Conservation (phyloP, 2,113 vertebrate species). For the Ophthalmolycus amberensis region DNA sequence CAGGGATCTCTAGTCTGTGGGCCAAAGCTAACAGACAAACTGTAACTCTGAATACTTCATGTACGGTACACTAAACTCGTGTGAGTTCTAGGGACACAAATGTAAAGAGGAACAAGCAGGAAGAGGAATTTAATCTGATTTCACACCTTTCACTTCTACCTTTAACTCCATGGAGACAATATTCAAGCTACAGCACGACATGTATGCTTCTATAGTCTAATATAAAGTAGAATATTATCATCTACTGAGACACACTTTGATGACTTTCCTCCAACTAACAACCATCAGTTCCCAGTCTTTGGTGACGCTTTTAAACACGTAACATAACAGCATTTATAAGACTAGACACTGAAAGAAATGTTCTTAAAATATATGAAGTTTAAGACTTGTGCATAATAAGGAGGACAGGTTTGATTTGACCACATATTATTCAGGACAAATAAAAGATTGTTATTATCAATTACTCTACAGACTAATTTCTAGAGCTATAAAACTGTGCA, state of each 20-base stretch:
- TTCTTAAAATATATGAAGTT: not conserved
- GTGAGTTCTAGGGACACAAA: too few relatives aligned
- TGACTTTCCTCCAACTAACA: not conserved
- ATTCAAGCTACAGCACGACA: not conserved
- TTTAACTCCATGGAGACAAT: not conserved
- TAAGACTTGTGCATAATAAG: not conserved
- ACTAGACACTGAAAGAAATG: not conserved
- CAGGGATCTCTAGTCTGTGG: not conserved
- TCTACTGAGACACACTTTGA: not conserved
- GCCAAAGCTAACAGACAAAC: not conserved
- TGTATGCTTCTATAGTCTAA: too few relatives aligned
- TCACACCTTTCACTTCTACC: not conserved
- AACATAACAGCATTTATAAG: not conserved
- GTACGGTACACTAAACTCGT: not conserved
- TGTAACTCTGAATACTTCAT: not conserved
- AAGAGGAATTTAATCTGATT: not conserved
- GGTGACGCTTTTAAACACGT: too few relatives aligned
- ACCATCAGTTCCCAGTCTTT: too few relatives aligned
- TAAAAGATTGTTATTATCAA: too few relatives aligned
- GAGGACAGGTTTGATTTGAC: not conserved
- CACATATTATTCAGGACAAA: not conserved
- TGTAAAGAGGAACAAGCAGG: not conserved
- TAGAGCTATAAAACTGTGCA: not conserved
- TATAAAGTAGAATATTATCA: not conserved
- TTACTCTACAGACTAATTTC: not conserved